Evolutionary conservation across 2,797 vertebrate species (phyloP), one percentile per base, ranked within the genome.

Genomic region (Esox lucius): DNA sequence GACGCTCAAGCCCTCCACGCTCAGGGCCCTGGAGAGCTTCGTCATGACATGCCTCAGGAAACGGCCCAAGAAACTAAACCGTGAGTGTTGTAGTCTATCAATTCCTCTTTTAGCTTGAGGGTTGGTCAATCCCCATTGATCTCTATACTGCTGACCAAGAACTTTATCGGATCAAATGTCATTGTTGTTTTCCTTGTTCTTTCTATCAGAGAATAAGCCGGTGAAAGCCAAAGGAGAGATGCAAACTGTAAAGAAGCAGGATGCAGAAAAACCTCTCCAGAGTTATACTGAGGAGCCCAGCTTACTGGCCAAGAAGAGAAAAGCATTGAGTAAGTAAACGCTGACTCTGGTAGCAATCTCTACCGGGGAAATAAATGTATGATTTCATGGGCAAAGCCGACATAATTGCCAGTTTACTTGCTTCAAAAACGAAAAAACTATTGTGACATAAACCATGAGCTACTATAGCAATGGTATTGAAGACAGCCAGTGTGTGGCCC

Each of bases 11-110:
- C 81, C 93, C 64, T 95, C 96, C 56, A 97, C 97, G 0, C 89
- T 97, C 22, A 92, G 94, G 90, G 93, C 94, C 70, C 82, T 99
- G 77, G 91, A 96, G 89, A 94, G 84, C 80, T 98, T 96, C 0
- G 96, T 96, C 24, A 85, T 91, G 39, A 81, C 78, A 0, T 96
- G 93, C 88, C 91, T 96, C 71, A 94, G 73, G 75, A 96, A 94
- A 84, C 91, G 84, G 76, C 85, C 84, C 65, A 91, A 85, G 75
- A 94, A 89, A 46, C 66, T 78, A 16, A 66, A 0, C n/a, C 87
- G 96, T 97, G 91, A 82, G 93, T 93, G 65, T n/a, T n/a, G 15
- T 51, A 75, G 3, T 67, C 74, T 51, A 1, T 4, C 15, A n/a
- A 26, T 31, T 26, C 46, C 42, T 16, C 2, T 31, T 16, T 26